Percentiles rank a stretch among this genome's conserved stretches.
Conservation (phyloP, 2,113 vertebrate genomes). For the Butorides virescens region DNA sequence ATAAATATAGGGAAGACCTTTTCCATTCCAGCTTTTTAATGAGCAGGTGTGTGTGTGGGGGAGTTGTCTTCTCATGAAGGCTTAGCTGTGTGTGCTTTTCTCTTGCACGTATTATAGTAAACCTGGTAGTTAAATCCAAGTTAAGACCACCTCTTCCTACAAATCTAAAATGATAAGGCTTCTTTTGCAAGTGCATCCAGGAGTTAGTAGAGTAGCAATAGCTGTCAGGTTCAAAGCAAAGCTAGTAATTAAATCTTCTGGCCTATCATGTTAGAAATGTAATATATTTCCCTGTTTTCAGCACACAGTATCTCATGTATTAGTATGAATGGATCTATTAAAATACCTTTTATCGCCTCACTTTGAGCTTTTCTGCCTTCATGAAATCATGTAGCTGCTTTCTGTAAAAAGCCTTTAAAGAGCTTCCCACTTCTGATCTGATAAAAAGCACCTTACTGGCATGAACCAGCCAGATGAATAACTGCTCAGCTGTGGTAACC, state of each 20-base stretch:
- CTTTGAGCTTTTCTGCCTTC: neutral
- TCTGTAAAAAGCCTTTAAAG: neutral
- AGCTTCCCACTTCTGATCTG: neutral
- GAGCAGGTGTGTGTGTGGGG: neutral
- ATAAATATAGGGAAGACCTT: neutral
- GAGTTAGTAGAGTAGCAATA: neutral
- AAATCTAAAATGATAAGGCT: neutral
- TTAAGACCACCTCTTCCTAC: neutral
- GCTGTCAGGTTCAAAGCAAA: constrained; percentile 24
- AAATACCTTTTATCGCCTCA: neutral
- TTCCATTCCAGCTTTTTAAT: neutral
- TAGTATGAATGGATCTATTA: neutral
- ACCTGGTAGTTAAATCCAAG: neutral
- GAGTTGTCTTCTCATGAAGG: neutral
- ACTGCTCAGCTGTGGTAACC: neutral
- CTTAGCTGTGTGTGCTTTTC: neutral
- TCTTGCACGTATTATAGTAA: neutral
- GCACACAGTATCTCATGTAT: neutral
- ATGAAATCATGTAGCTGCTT: neutral
- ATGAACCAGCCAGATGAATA: neutral
- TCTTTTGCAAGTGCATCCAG: neutral
- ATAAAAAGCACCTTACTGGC: neutral
- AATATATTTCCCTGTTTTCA: neutral
- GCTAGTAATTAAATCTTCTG: constrained; percentile 7
- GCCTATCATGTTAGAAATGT: neutral